These are phyloP conservation scores for Centropristis striata DNA, from an alignment of 2,113 vertebrate species.

Conservation along the genomic window DNA sequence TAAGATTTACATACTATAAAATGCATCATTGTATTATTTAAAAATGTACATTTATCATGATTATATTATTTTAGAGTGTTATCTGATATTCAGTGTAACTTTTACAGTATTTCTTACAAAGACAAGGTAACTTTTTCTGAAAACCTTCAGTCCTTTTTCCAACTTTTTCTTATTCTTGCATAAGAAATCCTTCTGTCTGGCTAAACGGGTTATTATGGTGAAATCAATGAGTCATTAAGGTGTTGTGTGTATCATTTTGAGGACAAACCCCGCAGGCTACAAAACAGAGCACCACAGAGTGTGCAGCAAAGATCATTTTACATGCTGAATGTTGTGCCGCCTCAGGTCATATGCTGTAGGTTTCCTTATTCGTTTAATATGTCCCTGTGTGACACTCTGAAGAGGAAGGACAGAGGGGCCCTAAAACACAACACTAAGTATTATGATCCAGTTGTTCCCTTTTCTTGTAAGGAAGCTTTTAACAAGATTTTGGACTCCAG, in stretches of 20 bases:
- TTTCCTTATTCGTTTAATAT: conserved; percentile 51
- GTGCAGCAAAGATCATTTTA: conserved; percentile 19
- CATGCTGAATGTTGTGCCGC: conserved; percentile 60
- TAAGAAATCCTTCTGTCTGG: background rate
- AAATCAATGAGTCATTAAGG: conserved; percentile 63
- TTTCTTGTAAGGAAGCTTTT: conserved; percentile 19
- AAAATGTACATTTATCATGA: background rate
- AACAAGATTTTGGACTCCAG: conserved; percentile 14
- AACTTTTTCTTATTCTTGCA: background rate
- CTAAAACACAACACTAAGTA: background rate
- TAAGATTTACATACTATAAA: background rate
- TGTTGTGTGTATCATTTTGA: conserved; percentile 60
- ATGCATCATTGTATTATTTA: background rate
- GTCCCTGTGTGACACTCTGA: conserved; percentile 53
- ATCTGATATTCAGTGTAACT: background rate
- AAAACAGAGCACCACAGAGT: conserved; percentile 50
- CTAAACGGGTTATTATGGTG: conserved; percentile 18
- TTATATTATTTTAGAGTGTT: background rate
- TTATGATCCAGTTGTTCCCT: conserved; percentile 3
- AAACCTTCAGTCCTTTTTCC: background rate
- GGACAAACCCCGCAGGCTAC: conserved; percentile 68
- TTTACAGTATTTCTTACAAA: background rate
- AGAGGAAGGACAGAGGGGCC: background rate
- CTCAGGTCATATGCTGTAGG: conserved; percentile 40
- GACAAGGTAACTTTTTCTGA: background rate